A percentile compares a stretch with the other conserved stretches of the same genome.
Evolutionary conservation across 1,140 invertebrate species (phyloP).

Genomic region (Arctopsyche grandis): DNA sequence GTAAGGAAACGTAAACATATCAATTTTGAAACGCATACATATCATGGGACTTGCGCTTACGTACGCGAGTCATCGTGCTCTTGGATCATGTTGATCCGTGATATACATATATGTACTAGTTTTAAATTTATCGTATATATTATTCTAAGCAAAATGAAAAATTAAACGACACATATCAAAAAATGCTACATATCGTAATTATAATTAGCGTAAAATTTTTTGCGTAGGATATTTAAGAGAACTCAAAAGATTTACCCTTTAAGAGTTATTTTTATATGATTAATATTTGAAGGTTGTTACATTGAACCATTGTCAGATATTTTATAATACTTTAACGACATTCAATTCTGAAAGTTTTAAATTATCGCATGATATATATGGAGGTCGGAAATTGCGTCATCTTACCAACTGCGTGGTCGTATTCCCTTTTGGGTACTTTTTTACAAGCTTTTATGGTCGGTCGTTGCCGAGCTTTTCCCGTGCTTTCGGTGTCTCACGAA

Average conservation of each 20-base stretch:
- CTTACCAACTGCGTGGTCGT: conserved; percentile 4
- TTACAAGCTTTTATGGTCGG: conserved; percentile 15
- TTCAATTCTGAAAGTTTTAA: not conserved
- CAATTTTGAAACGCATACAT: conserved; percentile 49
- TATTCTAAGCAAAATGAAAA: conserved; percentile 17
- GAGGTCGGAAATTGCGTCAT: not conserved
- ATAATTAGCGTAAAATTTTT: conserved; percentile 8
- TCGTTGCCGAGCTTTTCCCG: not conserved
- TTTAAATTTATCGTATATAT: conserved; percentile 35
- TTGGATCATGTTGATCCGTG: conserved; percentile 55
- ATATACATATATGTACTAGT: conserved; percentile 50
- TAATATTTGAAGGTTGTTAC: conserved; percentile 43
- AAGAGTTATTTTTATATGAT: conserved; percentile 50
- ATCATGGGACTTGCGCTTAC: conserved; percentile 37
- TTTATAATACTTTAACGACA: not conserved
- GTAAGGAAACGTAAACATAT: conserved; percentile 33
- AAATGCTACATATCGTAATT: conserved; percentile 27
- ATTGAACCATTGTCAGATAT: not conserved
- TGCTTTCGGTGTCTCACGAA: not conserved
- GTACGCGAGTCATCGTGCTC: conserved; percentile 43
- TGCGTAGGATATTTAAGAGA: not conserved
- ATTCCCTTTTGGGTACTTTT: conserved; percentile 20
- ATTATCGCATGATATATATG: not conserved
- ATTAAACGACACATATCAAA: conserved; percentile 32
- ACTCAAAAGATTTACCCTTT: conserved; percentile 1